Conservation (phyloP, 1,140 invertebrate genomes). For the Diachasma alloeum region DNA sequence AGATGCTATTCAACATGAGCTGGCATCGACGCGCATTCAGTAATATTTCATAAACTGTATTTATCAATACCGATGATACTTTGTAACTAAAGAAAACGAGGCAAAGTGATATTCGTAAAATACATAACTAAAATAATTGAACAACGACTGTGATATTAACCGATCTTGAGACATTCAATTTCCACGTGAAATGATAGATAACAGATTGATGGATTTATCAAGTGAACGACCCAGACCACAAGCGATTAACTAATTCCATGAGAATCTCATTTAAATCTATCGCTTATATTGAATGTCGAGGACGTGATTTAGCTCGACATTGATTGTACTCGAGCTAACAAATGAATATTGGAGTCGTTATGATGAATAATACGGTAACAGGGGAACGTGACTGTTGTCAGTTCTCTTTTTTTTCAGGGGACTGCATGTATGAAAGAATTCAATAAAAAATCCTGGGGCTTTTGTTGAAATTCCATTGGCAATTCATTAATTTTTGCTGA, state of each 20-base stretch:
- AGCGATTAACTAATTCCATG: constrained; percentile 42
- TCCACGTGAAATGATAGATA: constrained; percentile 48
- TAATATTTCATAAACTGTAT: constrained; percentile 61
- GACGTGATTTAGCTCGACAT: constrained; percentile 42
- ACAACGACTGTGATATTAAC: constrained; percentile 66
- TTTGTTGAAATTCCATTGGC: no score
- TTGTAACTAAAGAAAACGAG: constrained; percentile 53
- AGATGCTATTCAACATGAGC: neutral
- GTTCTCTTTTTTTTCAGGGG: constrained; percentile 59
- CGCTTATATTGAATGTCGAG: constrained; percentile 53
- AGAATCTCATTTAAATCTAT: constrained; percentile 37
- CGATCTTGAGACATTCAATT: constrained; percentile 66
- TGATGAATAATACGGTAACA: constrained; percentile 47
- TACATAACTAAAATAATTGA: constrained; percentile 57
- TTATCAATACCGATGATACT: constrained; percentile 53
- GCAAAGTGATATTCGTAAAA: constrained; percentile 58
- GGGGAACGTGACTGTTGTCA: neutral
- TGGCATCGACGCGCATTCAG: constrained; percentile 42
- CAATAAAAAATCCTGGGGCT: no score
- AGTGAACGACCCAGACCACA: constrained; percentile 37
- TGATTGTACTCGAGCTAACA: constrained; percentile 38
- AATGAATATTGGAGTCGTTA: constrained; percentile 59
- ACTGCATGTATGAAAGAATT: constrained; percentile 46
- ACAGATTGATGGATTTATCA: neutral
- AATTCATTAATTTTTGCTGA: no score